Evolutionary conservation across 2,888 invertebrate species (phyloP), one percentile per base, ranked within the genome.

Genomic region (Nipponacmea schrenckii): DNA sequence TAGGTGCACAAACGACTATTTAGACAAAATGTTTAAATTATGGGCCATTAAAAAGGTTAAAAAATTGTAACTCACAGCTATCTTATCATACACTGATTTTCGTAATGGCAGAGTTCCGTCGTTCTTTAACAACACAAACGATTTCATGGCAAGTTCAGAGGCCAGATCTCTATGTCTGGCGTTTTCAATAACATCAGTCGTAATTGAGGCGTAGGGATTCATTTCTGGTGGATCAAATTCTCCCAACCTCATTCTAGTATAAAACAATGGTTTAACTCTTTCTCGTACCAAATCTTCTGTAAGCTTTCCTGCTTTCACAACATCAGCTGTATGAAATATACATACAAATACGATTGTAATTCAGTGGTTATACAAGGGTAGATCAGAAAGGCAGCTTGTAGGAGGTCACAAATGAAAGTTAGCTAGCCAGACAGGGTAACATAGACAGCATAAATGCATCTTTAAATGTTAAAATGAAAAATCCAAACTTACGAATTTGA

Each of bases 111-210:
- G 71, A 50, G 64, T 50, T 7, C 74, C 56, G 24, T 70, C 63
- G 64, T 84, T 81, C 68, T 85, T 85, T 64, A 85, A 72, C 65
- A 85, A 70, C 1, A 84, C 84, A 72, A 85, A 81, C 8, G 82
- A 78, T 72, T 81, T 80, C 73, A 78, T 75, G 44, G 85, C 84
- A 24, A 84, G 82, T 46, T 77, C 70, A 0, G 81, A 62, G 26
- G 83, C 74, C 7, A 83, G 74, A 3, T 75, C 48, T 46, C 74
- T 73, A 67, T 83, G 83, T 20, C 64, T 72, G 2, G 69, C 72
- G 72, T 79, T 81, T 68, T 81, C 77, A 10, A 83, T 78, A 5
- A 75, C 62, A 4, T 78, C 76, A 48, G 79, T 64, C 65, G 77
- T 77, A 20, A 79, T 71, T 17, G 69, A 66, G 10, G 73, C 44